Evolutionary conservation across 2,888 invertebrate genomes (phyloP), one percentile per base, ranked within the genome.

Genomic region (Caenorhabditis afra): DNA sequence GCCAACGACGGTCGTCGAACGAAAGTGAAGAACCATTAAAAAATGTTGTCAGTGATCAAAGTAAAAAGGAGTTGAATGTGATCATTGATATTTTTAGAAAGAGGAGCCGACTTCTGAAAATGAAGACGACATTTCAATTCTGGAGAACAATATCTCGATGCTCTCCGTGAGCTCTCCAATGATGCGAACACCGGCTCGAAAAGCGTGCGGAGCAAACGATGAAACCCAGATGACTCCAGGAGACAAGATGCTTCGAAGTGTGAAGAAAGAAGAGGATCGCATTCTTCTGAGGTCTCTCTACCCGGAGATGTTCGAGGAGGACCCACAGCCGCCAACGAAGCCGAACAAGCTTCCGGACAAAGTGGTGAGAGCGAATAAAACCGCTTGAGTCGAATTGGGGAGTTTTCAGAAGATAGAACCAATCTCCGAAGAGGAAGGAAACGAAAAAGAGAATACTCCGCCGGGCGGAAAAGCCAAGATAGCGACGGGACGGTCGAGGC

Each of bases 91-190:
- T 8, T 11, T 37, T 41, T 58, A 75, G 74, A 67, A 74, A 52
- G 29, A 74, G 23, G 74, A 67, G 20, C 37, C 47, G 23, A 22
- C 23, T 14, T 49, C 45, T 16, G 58, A 62, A 23, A 50, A 57
- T 16, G 70, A 70, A 35, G 53, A 64, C 35, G 65, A 68, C 23
- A 53, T 79, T 18, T 74, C 74, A 5, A 58, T 29, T 20, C 39
- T 79, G 18, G 79, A 79, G n/a, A 74, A 73, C 23, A 59, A 79
- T 22, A 74, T 79, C 4, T 79, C 79, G 39, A 79, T 79, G 74
- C 35, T 79, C 64, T 79, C 79, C 0, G 74, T 79, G 3, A 61
- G 57, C 37, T 78, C 78, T 14, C 58, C 76, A 22, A 41, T 44
- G 1, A 23, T 37, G 12, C 29, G 29, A 41, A 57, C 67, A 10